phyloP scores from a whole-genome alignment of 2,113 vertebrate species.

The Hippocampus comes region DNA sequence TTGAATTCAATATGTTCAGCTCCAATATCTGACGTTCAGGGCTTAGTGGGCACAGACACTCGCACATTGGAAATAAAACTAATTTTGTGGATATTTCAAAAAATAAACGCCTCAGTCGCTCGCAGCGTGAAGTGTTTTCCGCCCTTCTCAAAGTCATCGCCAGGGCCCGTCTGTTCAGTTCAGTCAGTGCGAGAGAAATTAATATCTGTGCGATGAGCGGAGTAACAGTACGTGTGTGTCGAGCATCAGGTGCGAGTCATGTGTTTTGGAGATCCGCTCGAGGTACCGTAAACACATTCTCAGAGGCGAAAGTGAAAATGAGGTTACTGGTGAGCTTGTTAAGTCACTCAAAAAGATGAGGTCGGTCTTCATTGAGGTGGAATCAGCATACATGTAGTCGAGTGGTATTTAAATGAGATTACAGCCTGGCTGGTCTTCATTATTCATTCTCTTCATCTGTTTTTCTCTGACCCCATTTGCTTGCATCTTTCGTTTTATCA shows the following conservation, averaged over 20 bases:
- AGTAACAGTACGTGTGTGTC: conserved; percentile 46
- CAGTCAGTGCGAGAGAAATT: conserved; percentile 40
- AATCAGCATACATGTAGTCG: not conserved
- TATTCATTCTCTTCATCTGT: not conserved
- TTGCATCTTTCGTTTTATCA: not conserved
- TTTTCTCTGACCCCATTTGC: not conserved
- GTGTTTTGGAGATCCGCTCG: conserved; percentile 38
- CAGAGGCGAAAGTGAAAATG: conserved; percentile 20
- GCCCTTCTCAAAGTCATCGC: conserved; percentile 32
- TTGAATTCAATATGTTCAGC: conserved; percentile 17
- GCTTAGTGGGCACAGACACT: not conserved
- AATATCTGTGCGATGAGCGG: conserved; percentile 29
- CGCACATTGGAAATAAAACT: conserved; percentile 17
- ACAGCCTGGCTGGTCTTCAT: conserved; percentile 1
- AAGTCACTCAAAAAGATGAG: conserved; percentile 18
- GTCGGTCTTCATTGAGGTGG: conserved; percentile 16
- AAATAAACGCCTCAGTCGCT: conserved; percentile 6
- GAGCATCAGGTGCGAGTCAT: conserved; percentile 45
- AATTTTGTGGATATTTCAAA: conserved; percentile 16
- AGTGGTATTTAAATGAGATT: conserved; percentile 5
- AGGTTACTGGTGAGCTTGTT: conserved; percentile 18
- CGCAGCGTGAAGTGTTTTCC: conserved; percentile 9
- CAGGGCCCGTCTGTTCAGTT: conserved; percentile 28
- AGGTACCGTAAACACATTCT: conserved; percentile 43
- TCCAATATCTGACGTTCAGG: not conserved